Evolutionary conservation across 2,797 vertebrate genomes (phyloP).

Genomic region (Hyperoplus immaculatus): DNA sequence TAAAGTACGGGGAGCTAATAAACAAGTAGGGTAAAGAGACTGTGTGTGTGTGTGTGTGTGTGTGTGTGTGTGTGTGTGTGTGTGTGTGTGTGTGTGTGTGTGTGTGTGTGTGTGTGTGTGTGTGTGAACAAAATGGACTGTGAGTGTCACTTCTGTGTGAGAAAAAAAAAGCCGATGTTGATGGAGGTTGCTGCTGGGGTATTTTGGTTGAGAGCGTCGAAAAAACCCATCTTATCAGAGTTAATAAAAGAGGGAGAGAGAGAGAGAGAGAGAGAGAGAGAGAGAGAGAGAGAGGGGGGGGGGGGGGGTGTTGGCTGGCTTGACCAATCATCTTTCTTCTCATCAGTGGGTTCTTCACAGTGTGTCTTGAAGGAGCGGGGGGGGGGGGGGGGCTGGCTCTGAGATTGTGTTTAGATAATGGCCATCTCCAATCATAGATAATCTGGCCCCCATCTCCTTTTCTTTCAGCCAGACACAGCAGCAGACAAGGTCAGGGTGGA

Average conservation of each 20-base stretch:
- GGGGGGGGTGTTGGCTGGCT: slow-evolving; percentile 71
- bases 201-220: slow-evolving; percentile 67
- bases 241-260: slow-evolving; percentile 78
- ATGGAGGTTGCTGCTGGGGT: slow-evolving; percentile 68
- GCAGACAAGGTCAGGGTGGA: slow-evolving; percentile 87
- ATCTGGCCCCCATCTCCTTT: slow-evolving; percentile 85
- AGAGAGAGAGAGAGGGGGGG: too few relatives aligned
- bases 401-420: slow-evolving; percentile 90
- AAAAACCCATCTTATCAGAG: slow-evolving; percentile 78
- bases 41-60: slow-evolving; percentile 10
- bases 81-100: too few relatives aligned
- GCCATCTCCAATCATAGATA: slow-evolving; percentile 89
- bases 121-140: slow-evolving; percentile 62
- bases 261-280: too few relatives aligned
- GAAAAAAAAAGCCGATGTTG: slow-evolving; percentile 69
- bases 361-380: slow-evolving; percentile 68
- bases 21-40: slow-evolving; percentile 57
- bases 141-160: slow-evolving; percentile 61
- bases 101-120: neutral
- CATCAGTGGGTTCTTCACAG: slow-evolving; percentile 77
- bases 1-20: slow-evolving; percentile 62
- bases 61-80: too few relatives aligned
- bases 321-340: slow-evolving; percentile 80
- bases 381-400: slow-evolving; percentile 78
- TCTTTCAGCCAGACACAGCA: slow-evolving; percentile 82